Evolutionary conservation across 2,113 vertebrate genomes (phyloP).

Genomic region (Pampusana beccarii): DNA sequence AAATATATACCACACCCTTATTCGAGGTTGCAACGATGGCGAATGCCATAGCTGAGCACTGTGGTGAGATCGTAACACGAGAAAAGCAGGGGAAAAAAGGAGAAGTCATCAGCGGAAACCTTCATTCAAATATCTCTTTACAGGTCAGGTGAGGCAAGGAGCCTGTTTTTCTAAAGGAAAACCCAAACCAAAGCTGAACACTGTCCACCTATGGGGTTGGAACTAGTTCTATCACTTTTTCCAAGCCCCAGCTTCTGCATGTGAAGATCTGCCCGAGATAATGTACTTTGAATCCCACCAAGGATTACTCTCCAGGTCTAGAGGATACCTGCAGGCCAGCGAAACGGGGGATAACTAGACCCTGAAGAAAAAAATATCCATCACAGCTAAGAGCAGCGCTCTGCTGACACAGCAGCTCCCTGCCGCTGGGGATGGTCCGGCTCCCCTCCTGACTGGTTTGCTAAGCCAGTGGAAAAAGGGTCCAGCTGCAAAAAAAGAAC

Average conservation of each 20-base stretch:
- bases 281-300: background rate
- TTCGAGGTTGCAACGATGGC: accelerated
- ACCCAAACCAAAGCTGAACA: background rate
- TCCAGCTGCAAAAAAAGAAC: background rate
- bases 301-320: background rate
- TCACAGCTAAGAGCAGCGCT: background rate
- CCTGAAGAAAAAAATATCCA: background rate
- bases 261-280: background rate
- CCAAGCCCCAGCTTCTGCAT: background rate
- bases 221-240: background rate
- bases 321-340: background rate
- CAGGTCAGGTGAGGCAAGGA: background rate
- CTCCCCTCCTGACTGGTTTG: background rate
- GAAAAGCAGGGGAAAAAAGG: background rate
- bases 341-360: background rate
- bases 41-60: background rate
- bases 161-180: background rate
- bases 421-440: background rate
- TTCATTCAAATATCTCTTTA: background rate
- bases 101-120: accelerated
- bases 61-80: background rate
- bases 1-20: background rate
- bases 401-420: background rate
- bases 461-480: background rate
- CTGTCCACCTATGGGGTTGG: background rate